Evolutionary conservation across 2,888 invertebrate genomes (phyloP), one percentile per base, ranked within the genome.

Genomic region (Shargacucullia verbasci): DNA sequence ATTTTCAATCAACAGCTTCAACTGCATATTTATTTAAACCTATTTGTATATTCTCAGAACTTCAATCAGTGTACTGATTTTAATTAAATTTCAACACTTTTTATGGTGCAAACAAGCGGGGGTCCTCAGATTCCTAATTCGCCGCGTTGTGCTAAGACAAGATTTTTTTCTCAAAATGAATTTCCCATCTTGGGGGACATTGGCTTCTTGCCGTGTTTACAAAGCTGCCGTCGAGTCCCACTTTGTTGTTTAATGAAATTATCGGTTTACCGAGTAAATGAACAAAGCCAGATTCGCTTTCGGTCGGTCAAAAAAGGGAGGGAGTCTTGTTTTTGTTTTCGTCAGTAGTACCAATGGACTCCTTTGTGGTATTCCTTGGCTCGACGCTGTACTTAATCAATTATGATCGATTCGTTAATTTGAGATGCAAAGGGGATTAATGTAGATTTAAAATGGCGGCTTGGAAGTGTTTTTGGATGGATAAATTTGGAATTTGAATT

Each of bases 191-290:
- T 90, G 76, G 92, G 92, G 94, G 92, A 91, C 93, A 92, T 88
- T 90, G 92, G 91, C 92, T 94, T 92, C 92, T 93, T 91, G 88
- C 86, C 90, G 88, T 93, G 91, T 93, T 92, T 93, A 89, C 91
- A 79, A 85, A 85, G 85, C 86, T 84, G 79, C 86, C 85, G 78
- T 82, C 84, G 87, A 89, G 89, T 88, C 88, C 91, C 91, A 92
- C 92, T 93, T 93, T 92, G 92, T 93, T 93, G 93, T 92, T 92
- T 94, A 94, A 94, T 93, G 91, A 93, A 94, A 93, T 94, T 94
- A 94, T 93, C 94, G 94, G 94, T 94, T 94, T 94, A 92, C 92
- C 90, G 88, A 92, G 90, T 89, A 93, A 93, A 93, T 93, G 93
- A 93, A 94, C 93, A 94, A 94, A 93, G 94, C 92, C 90, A 91